A percentile compares a stretch with the other conserved stretches of the same genome.
phyloP scores from a whole-genome alignment of 30 jellyfish, hydroid and myxozoan genomes.

The Pelagia noctiluca region DNA sequence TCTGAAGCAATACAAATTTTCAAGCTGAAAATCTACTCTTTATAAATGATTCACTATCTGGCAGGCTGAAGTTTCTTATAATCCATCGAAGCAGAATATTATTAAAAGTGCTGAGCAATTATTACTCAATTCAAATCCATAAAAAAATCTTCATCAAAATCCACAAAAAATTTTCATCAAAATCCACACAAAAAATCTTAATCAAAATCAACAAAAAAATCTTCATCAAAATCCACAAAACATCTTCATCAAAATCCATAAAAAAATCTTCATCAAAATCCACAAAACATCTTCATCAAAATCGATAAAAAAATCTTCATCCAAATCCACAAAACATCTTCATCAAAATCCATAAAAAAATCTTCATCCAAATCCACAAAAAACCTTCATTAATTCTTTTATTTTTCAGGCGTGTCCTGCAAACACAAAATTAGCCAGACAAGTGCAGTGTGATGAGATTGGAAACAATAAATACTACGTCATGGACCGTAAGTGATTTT shows the following conservation, averaged over 20 bases:
- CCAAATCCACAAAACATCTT: not conserved
- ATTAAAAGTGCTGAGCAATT: too few relatives aligned
- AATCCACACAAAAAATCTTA: too few relatives aligned
- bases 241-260: not conserved
- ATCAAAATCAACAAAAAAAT: too few relatives aligned
- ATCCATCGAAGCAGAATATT: too few relatives aligned
- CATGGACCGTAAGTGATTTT: conserved; percentile 8
- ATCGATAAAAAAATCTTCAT: not conserved
- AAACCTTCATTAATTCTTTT: not conserved
- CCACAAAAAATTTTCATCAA: not conserved
- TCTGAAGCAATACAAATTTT: too few relatives aligned
- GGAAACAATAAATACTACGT: not conserved
- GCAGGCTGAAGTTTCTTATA: too few relatives aligned
- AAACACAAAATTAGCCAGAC: conserved; percentile 19
- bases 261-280: not conserved
- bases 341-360: not conserved
- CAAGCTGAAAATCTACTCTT: too few relatives aligned
- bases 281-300: not conserved
- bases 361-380: not conserved
- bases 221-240: not conserved
- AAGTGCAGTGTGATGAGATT: conserved; percentile 38
- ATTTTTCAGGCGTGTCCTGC: conserved; percentile 48
- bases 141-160: not conserved
- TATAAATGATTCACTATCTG: too few relatives aligned
- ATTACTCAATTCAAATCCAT: not conserved